A percentile compares a stretch with the other conserved stretches of the same genome.
phyloP scores from a whole-genome alignment of 64 coral and sea anemone species.

The Anthopleura sola region DNA sequence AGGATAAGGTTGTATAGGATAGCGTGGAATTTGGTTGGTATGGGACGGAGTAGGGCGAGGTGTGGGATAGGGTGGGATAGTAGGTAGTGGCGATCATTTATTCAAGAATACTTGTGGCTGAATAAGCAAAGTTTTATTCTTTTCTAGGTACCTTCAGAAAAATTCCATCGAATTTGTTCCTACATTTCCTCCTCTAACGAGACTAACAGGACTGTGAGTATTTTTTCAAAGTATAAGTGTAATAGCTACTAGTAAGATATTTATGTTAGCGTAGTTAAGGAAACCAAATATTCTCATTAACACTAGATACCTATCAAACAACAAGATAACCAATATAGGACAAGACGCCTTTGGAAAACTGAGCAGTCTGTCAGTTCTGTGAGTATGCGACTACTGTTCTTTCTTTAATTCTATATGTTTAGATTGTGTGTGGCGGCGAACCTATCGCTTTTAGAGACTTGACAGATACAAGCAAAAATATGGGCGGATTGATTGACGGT shows the following conservation, averaged over 20 bases:
- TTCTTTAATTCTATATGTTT: no score
- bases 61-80: no score
- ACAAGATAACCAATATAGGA: slow-evolving; percentile 81
- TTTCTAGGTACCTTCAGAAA: slow-evolving; percentile 18
- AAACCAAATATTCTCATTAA: not conserved
- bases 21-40: no score
- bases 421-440: no score
- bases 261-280: no score
- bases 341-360: slow-evolving; percentile 65
- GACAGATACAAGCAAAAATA: no score
- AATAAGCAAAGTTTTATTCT: not conserved
- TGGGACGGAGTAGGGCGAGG: no score
- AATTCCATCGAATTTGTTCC: slow-evolving; percentile 48
- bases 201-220: slow-evolving; percentile 34
- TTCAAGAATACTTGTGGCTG: not conserved
- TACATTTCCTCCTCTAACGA: slow-evolving; percentile 31
- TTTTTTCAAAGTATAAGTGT: not conserved
- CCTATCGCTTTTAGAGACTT: no score
- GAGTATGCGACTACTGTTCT: slow-evolving; percentile 25
- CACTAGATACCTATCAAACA: slow-evolving; percentile 25
- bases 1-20: no score
- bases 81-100: not conserved
- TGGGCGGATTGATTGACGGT: no score
- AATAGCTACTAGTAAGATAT: no score
- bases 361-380: slow-evolving; percentile 45